Conservation (phyloP, 2,888 invertebrate species). For the Drosophila niveifrons region DNA sequence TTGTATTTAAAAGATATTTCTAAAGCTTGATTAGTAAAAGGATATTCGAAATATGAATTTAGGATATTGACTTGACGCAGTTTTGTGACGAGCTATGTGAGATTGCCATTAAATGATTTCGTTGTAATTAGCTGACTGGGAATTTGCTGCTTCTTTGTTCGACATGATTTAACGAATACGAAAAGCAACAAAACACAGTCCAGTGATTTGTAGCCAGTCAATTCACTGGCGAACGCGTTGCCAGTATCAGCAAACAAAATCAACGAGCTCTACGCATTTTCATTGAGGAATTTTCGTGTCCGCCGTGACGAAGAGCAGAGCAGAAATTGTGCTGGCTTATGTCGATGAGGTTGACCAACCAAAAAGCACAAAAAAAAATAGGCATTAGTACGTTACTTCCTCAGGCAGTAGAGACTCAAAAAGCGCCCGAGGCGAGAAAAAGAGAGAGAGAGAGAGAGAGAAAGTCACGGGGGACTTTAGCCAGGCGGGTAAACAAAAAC, state of each 20-base stretch:
- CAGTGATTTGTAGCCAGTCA: slow-evolving; percentile 3
- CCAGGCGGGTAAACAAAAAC: slow-evolving; percentile 53
- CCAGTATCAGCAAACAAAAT: slow-evolving; percentile 67
- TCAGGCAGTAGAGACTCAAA: neutral
- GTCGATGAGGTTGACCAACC: slow-evolving; percentile 11
- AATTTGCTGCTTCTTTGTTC: slow-evolving; percentile 4
- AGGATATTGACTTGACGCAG: too few species aligned
- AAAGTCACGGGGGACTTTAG: neutral
- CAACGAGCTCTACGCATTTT: slow-evolving; percentile 50
- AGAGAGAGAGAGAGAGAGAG: neutral
- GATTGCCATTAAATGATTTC: slow-evolving; percentile 41
- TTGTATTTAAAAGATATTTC: too few species aligned
- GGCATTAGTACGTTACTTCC: slow-evolving; percentile 32
- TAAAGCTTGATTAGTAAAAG: too few species aligned
- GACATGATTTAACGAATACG: slow-evolving; percentile 4
- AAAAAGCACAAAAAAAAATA: slow-evolving; percentile 14
- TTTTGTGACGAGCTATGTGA: too few species aligned
- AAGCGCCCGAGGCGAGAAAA: neutral
- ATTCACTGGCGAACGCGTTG: slow-evolving; percentile 17
- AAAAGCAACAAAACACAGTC: slow-evolving; percentile 17
- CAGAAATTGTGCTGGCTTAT: neutral
- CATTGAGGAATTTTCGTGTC: slow-evolving; percentile 8
- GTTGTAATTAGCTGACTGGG: slow-evolving; percentile 58
- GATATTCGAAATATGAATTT: too few species aligned
- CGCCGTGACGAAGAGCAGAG: neutral